A percentile compares a stretch with the other conserved stretches of the same genome.
These are phyloP conservation scores for Ephestia elutella DNA, from an alignment of 1,140 invertebrate genomes.

Conservation along the genomic window DNA sequence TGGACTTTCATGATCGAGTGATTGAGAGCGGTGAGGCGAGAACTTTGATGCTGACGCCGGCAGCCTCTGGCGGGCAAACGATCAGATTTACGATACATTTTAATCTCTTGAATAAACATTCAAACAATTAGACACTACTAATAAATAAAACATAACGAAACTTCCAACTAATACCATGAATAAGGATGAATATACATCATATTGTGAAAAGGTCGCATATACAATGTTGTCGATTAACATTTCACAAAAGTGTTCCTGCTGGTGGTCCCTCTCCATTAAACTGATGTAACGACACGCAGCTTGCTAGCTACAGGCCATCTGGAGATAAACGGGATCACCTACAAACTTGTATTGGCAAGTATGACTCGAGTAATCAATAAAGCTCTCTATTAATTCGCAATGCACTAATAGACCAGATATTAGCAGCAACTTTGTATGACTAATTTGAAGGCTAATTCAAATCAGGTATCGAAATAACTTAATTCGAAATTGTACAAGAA, in stretches of 20 bases:
- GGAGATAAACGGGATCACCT: constrained; percentile 3
- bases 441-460: neutral
- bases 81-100: constrained; percentile 1
- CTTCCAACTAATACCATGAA: too few relatives aligned
- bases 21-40: neutral
- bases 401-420: neutral
- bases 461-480: neutral
- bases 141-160: too few relatives aligned
- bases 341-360: neutral
- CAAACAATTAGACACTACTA: too few relatives aligned
- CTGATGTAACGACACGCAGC: neutral
- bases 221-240: neutral
- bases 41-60: neutral
- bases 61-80: neutral
- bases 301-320: neutral
- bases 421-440: too few relatives aligned
- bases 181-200: neutral
- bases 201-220: neutral
- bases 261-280: constrained; percentile 3
- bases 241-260: neutral
- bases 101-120: neutral
- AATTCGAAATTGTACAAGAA: neutral
- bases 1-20: neutral
- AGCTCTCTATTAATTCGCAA: neutral
- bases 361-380: neutral